Evolutionary conservation across 37 sponge, comb jelly and placozoan genomes (phyloP), one percentile per base, ranked within the genome.

Genomic region (Halichondria panicea): DNA sequence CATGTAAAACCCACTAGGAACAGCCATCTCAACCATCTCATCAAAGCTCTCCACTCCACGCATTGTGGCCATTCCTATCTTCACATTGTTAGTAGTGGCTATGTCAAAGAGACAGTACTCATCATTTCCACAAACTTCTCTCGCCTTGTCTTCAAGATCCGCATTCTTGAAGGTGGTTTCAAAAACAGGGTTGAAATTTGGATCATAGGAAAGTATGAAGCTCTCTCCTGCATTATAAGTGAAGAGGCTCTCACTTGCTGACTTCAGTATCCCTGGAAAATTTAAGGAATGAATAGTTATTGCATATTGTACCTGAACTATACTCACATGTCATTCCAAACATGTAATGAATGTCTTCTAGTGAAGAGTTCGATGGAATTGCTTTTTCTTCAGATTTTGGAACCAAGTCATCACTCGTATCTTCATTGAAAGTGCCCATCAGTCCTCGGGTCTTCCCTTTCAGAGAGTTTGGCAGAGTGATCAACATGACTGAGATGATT

Each of bases 381-480:
- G 66, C 58, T 25, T 55, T 40, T 25, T 33, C 48, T n/a, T 55
- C 44, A 30, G 28, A 34, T 52, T 42, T 78, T 36, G 84, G 89
- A 1, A 78, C 11, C 4, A 88, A 69, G 56, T 88, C 89, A 55
- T 88, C 89, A 8, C 66, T 70, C 0, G 63, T 62, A 66, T 79
- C 46, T 30, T 84, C 81, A 83, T 89, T 89, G 56, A 63, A 89
- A 19, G 31, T 71, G n/a, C 90, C 90, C 90, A 89, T 74, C 44
- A 89, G 58, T 1, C 90, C 90, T 40, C 37, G 34, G 4, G 81
- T 80, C 11, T 31, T 65, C 13, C 76, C 62, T 28, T 15, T 21
- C 30, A 69, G 75, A 33, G 42, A 30, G 6, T 31, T n/a, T 18
- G 79, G 72, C 19, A 85, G 66, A 36, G 55, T 72, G 2, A 78